A percentile compares a stretch with the other conserved stretches of the same genome.
Evolutionary conservation across 2,797 vertebrate genomes (phyloP).

Genomic region (Poecile montanus): DNA sequence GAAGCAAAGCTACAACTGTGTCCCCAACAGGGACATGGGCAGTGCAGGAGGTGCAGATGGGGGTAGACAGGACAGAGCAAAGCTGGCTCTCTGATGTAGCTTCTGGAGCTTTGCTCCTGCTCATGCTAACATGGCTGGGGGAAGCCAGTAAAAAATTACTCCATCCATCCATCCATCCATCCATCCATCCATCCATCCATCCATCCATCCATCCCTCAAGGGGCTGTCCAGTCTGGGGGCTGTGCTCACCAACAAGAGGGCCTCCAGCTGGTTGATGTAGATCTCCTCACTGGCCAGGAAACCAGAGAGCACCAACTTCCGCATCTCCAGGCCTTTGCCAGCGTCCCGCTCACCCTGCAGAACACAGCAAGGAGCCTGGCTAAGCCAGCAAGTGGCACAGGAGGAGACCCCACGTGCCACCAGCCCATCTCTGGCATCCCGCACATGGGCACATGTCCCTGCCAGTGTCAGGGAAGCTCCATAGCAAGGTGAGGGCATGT

Average conservation of each 20-base stretch:
- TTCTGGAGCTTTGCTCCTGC: not conserved
- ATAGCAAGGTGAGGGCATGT: fast-evolving
- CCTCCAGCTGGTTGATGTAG: conserved; percentile 98
- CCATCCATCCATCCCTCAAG: not conserved
- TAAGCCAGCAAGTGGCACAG: not conserved
- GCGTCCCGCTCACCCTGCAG: conserved; percentile 82
- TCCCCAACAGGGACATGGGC: not conserved
- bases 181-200: not conserved
- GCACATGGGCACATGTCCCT: fast-evolving
- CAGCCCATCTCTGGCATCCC: not conserved
- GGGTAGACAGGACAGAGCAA: not conserved
- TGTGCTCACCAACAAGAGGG: conserved; percentile 88
- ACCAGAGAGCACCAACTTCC: conserved; percentile 94
- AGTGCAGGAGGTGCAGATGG: fast-evolving
- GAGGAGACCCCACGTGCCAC: not conserved
- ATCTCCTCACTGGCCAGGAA: conserved; percentile 98
- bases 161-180: not conserved
- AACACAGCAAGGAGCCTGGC: not conserved
- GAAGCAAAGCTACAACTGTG: conserved; percentile 10
- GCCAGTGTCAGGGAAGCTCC: fast-evolving
- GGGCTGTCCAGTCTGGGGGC: not conserved
- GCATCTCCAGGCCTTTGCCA: conserved; percentile 97
- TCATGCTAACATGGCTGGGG: not conserved
- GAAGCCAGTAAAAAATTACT: not conserved
- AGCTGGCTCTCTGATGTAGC: not conserved